Evolutionary conservation across 2,113 vertebrate genomes (phyloP), one percentile per base, ranked within the genome.

Genomic region (Upupa epops): DNA sequence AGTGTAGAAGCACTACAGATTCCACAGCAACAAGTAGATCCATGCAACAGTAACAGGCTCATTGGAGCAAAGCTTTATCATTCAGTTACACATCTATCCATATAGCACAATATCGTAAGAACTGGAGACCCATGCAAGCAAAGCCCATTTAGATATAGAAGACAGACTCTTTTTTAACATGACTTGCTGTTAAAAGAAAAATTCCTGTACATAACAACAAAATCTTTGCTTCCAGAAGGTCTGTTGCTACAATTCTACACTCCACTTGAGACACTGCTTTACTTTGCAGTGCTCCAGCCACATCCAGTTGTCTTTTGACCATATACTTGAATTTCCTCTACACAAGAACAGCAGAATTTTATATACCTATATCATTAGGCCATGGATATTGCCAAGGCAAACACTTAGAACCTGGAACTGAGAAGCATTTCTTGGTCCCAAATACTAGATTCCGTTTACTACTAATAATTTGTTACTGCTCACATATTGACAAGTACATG

Each of bases 401-500:
- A 16, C 16, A 46, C 1, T 5, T 5, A 34, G 7, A 31, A 80
- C 21, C 17, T 0, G 18, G 36, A 76, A 31, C 0, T 20, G 14
- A 77, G 36, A 78, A 42, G 8, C 15, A 22, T 29, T 68, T 77
- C 45, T 63, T 2, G 9, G 6, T 51, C 22, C 9, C 31, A 14
- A 15, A 19, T 5, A 11, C 29, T 28, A 36, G 11, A n/a, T n/a
- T 13, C 46, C 31, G 42, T 1, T 65, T 34, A 0, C 25, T n/a
- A n/a, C n/a, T n/a, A n/a, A n/a, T n/a, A n/a, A 25, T 66, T 83
- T 56, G 14, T 64, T 22, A 42, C 34, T 11, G 19, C 4, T 25
- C 13, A 32, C 8, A 11, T 52, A 26, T 16, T 54, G 11, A 12
- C 2, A 42, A 42, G 0, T 5, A 63, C 4, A 46, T 0, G 0